phyloP scores from a whole-genome alignment of 2,797 vertebrate genomes.

The Phalanger gymnotis region DNA sequence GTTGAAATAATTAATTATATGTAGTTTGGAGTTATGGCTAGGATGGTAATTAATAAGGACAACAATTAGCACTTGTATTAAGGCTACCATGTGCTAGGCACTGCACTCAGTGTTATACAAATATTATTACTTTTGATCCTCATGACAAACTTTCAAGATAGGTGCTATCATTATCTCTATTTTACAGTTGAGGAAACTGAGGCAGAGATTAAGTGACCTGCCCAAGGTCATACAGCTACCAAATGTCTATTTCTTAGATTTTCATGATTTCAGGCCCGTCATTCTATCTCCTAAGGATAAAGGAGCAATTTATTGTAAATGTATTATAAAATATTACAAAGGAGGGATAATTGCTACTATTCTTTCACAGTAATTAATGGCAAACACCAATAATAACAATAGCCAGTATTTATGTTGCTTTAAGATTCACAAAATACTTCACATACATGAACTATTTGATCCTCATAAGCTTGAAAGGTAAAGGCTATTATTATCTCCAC shows the following conservation, averaged over 20 bases:
- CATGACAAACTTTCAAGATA: not conserved
- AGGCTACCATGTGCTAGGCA: not conserved
- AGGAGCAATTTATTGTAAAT: not conserved
- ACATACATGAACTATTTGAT: not conserved
- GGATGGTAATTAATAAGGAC: not conserved
- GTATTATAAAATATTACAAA: not conserved
- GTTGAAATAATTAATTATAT: not conserved
- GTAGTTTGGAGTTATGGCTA: not conserved
- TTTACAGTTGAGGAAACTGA: not conserved
- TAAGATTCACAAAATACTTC: not conserved
- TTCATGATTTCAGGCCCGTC: not conserved
- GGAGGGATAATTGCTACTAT: not conserved
- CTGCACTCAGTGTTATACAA: not conserved
- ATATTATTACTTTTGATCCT: not conserved
- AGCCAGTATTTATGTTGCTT: not conserved
- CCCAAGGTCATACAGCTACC: not conserved
- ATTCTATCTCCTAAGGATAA: not conserved
- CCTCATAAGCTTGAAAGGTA: not conserved
- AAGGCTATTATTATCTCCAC: too few relatives aligned
- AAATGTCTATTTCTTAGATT: not conserved
- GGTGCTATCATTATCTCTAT: not conserved
- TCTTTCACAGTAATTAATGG: not conserved
- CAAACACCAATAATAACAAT: not conserved
- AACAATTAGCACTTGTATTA: not conserved
- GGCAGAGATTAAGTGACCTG: not conserved